Evolutionary conservation across 2,113 vertebrate species (phyloP).

Genomic region (Carassius carassius): DNA sequence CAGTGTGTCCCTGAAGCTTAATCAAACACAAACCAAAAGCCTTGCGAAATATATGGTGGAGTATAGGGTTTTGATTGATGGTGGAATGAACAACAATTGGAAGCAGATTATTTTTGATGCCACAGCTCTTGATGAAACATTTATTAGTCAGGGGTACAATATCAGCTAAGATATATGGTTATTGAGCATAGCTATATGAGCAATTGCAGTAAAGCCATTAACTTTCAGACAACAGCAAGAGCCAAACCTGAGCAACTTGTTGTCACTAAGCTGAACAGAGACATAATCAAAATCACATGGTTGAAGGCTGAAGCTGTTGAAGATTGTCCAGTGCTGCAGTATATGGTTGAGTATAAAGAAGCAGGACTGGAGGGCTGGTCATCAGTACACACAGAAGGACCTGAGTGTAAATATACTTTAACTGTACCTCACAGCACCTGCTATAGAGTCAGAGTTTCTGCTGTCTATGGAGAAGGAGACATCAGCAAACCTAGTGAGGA

Average conservation of each 20-base stretch:
- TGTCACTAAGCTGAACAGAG: not conserved
- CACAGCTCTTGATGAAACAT: not conserved
- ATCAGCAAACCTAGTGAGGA: slow-evolving; percentile 8
- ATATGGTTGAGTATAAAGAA: slow-evolving; percentile 49
- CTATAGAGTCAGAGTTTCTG: slow-evolving; percentile 51
- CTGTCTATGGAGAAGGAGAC: slow-evolving; percentile 35
- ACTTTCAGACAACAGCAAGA: slow-evolving; percentile 14
- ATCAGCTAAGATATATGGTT: slow-evolving; percentile 43
- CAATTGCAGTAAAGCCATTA: slow-evolving; percentile 15
- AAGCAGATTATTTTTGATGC: not conserved
- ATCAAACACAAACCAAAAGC: not conserved
- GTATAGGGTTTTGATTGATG: not conserved
- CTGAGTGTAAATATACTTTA: slow-evolving; percentile 39
- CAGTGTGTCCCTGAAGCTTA: not conserved
- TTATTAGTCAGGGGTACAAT: not conserved
- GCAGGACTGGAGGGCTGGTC: slow-evolving; percentile 49
- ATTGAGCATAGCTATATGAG: slow-evolving; percentile 12
- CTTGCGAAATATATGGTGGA: slow-evolving; percentile 4
- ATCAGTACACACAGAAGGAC: slow-evolving; percentile 33
- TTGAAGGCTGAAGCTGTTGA: slow-evolving; percentile 19
- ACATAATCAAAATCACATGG: not conserved
- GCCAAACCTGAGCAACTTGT: slow-evolving; percentile 1
- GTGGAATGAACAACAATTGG: not conserved
- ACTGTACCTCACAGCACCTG: slow-evolving; percentile 32
- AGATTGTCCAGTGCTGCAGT: slow-evolving; percentile 32